A percentile compares a stretch with the other conserved stretches of the same genome.
Conservation (phyloP, 2,797 vertebrate species). For the Cuniculus paca region DNA sequence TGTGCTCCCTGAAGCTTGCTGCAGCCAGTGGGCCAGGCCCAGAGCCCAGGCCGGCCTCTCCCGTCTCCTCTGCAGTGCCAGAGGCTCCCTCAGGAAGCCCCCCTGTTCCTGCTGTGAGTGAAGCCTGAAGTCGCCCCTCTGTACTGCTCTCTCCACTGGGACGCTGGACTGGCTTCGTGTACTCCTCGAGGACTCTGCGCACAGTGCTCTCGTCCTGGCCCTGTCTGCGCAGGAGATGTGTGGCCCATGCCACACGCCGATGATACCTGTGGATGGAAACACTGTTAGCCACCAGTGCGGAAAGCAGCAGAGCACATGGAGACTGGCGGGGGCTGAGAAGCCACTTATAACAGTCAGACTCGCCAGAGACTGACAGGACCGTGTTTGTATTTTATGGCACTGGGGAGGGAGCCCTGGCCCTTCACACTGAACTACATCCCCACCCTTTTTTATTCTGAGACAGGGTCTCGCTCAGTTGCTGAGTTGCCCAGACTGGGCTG, state of each 20-base stretch:
- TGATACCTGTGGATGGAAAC: constrained; percentile 89
- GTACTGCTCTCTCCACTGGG: not conserved
- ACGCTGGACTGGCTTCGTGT: constrained; percentile 87
- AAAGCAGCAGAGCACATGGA: not conserved
- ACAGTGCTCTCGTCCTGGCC: constrained; percentile 88
- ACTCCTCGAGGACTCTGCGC: constrained; percentile 85
- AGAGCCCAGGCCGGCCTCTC: not conserved
- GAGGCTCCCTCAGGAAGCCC: not conserved
- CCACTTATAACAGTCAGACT: not conserved
- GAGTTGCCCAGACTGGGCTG: not conserved
- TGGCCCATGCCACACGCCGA: constrained; percentile 90
- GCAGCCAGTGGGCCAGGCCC: not conserved
- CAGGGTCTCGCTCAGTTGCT: not conserved
- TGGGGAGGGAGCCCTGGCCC: not conserved
- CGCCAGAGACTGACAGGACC: not conserved
- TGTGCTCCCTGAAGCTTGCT: constrained; percentile 31
- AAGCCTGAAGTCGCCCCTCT: not conserved
- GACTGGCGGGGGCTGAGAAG: not conserved
- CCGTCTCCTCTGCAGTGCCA: fast-evolving
- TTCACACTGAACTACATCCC: not conserved
- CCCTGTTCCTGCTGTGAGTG: not conserved
- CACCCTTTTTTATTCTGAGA: not conserved
- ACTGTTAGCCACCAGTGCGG: not conserved
- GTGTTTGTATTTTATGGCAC: not conserved
- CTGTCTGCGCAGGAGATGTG: constrained; percentile 88